Base-by-base conservation (phyloP, 2,113 vertebrate species). In the Larimichthys polyactis region DNA sequence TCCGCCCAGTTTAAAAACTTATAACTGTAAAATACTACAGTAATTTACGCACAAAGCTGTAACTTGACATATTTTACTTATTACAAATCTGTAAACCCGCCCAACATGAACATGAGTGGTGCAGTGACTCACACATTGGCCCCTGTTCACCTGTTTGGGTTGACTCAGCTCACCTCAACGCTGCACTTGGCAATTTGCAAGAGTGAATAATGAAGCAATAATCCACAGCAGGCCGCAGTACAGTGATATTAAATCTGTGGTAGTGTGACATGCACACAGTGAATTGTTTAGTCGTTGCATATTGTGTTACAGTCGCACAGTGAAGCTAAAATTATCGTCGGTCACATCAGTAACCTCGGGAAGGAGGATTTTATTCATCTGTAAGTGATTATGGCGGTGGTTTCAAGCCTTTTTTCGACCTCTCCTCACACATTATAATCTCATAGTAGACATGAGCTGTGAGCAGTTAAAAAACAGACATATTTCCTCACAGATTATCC, bases 201-300 rank as follows among this genome's bases (percentile, higher is more conserved):
- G n/a, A 63, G 79, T 85, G 75, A 80, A 89, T 87, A 87, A 89
- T 84, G 80, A 83, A 66, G 87, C 48, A 40, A 66, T 87, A 75
- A 89, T 64, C 76, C 75, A 29, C 63, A 73, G 65, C 65, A 78
- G 69, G 80, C 51, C 64, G 62, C 60, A 80, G 72, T 51, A 46
- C 86, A 62, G 63, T 15, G 62, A 75, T 72, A 82, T 69, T 80
- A 77, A 75, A 69, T 79, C 73, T 84, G 71, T 54, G 68, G 29
- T 20, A n/a, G 77, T 44, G 22, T 55, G 67, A 83, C 59, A 59
- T 29, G n/a, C 11, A 49, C 57, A 27, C 54, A 54, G 44, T 40
- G 29, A 68, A 20, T 11, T 16, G 51, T 73, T 70, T 11, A 64
- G 48, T 48, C 19, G 29, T 27, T 44, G 52, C 54, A 57, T 49